Evolutionary conservation across 2,113 vertebrate genomes (phyloP), one percentile per base, ranked within the genome.

Genomic region (Alethe castanea): DNA sequence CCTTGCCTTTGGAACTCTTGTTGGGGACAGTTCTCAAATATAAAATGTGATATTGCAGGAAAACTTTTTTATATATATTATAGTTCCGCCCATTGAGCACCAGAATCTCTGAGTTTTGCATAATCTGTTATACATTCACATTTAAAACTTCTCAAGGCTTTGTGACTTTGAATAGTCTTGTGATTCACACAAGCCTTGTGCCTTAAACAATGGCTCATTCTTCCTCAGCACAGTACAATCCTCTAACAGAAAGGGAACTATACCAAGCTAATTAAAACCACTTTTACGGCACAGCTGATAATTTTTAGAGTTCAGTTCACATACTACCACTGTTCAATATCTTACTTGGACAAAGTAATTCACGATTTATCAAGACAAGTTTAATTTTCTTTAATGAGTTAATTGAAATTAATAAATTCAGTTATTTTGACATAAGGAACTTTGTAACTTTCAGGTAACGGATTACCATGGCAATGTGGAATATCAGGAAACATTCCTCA

Each of bases 191-290:
- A 61, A 79, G 26, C 44, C 23, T 84, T 83, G 19, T 83, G 38
- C 17, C 19, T 89, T 65, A 91, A 85, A 74, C 61, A 92, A 60
- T 48, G 81, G 65, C 40, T 62, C 48, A 44, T 92, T 92, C 70
- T 83, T 92, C 57, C 62, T 56, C 35, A 67, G 61, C 62, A 77
- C 59, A 86, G 52, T 38, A 47, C 31, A 81, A 8, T 52, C 33
- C 23, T 87, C 40, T 47, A 42, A 78, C 74, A 48, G 56, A 86
- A 81, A n/a, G 16, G 11, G 36, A 94, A n/a, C n/a, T 48, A 44
- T 18, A 53, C 8, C 79, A 56, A 74, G 40, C 26, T 62, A 76
- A 91, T 91, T 79, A 93, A 91, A 92, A 31, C 36, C 59, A 71
- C 33, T 79, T 91, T 61, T 33, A 40, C 64, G 62, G 40, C 62